Base-by-base conservation (phyloP, 2,113 vertebrate species). In the Proterorhinus semilunaris region DNA sequence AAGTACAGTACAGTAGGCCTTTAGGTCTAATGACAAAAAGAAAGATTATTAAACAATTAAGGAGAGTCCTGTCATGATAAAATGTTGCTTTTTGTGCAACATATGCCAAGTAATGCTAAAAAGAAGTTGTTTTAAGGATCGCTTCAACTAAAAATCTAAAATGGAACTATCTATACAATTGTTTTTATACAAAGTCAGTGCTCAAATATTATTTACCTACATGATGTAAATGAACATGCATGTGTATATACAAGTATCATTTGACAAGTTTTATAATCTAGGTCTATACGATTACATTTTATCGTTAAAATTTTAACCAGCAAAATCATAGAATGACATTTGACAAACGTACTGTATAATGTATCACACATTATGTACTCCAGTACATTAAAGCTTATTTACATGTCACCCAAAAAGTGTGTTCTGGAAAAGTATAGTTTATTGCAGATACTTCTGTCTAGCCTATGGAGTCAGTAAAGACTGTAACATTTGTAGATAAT, bases 161-260 rank as follows among this genome's bases (percentile, higher is more conserved):
- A 6, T 55, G 9, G 17, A 73, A 65, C 55, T 63, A 69, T 55
- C 72, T 80, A 75, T 79, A 81, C 66, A 82, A 81, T 79, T 73
- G 11, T 68, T 76, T 78, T 83, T 80, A 69, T 87, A 82, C 83
- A 84, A 79, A 42, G 65, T 83, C 87, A 87, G 86, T 89, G 86
- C 86, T 88, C 42, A 61, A 44, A 63, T 46, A 67, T 69, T 86
- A 72, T 80, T 62, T 76, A 71, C 71, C 75, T 79, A 63, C 64
- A 54, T 71, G 16, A 70, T 76, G 36, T 83, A 73, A 80, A 62
- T 76, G 49, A 69, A 78, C 10, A 70, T 21, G 48, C 68, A 74
- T 36, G 53, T 72, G 43, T 78, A 42, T 75, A 73, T 71, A 65
- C 68, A 71, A 49, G 55, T 61, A 47, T 71, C 51, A 27, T 66